phyloP scores from a whole-genome alignment of 92 coral and sea anemone genomes.

The Palythoa grandis region DNA sequence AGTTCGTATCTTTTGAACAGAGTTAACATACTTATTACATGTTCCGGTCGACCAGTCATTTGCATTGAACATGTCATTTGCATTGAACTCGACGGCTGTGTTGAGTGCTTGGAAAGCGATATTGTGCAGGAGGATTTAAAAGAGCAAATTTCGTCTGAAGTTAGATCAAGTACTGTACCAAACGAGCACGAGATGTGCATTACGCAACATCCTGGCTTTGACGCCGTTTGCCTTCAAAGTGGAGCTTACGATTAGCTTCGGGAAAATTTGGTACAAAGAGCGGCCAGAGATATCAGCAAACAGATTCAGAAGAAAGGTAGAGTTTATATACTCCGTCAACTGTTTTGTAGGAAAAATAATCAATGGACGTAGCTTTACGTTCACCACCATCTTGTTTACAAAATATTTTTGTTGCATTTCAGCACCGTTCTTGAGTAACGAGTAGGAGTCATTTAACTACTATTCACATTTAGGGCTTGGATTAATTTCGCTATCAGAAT shows the following conservation, averaged over 20 bases:
- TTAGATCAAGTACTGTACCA: not conserved
- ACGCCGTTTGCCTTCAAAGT: not conserved
- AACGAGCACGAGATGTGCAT: slow-evolving; percentile 1
- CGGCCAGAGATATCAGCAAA: slow-evolving; percentile 16
- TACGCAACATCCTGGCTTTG: slow-evolving; percentile 18
- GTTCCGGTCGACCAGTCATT: no score
- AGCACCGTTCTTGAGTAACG: not conserved
- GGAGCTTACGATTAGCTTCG: slow-evolving; percentile 31
- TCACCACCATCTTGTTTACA: not conserved
- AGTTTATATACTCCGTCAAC: not conserved
- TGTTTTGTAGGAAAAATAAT: not conserved
- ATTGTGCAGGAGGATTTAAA: slow-evolving; percentile 47
- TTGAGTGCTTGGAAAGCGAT: slow-evolving; percentile 39
- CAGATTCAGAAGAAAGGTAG: slow-evolving; percentile 22
- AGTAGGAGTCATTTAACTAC: not conserved
- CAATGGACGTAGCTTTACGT: no score
- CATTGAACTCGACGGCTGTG: slow-evolving; percentile 60
- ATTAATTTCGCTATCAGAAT: not conserved
- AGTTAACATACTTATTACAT: no score
- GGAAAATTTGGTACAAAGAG: slow-evolving; percentile 25
- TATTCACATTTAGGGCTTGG: not conserved
- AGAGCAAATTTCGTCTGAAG: slow-evolving; percentile 2
- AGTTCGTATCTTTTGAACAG: no score
- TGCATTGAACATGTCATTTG: no score
- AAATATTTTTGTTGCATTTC: not conserved